Base-by-base conservation (phyloP, 2,113 vertebrate species). In the Tetraodon nigroviridis region DNA sequence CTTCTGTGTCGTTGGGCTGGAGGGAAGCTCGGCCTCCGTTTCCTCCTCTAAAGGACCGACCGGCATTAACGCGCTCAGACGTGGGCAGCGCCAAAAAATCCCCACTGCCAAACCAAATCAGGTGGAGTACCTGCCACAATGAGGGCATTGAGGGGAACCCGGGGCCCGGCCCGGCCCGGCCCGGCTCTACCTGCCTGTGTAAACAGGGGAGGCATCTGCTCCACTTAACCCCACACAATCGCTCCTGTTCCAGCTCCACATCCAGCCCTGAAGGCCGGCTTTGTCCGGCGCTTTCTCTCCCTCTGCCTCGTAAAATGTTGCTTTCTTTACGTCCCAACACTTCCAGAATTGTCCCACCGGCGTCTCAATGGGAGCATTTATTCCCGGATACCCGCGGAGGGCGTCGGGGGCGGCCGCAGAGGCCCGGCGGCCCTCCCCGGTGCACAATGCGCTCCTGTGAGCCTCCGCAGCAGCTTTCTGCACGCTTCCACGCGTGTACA, bases 271-370 rank as follows among this genome's bases (percentile, higher is more conserved):
- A 90, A 83, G 86, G 77, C 72, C 44, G 1, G 75, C 86, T 86
- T 86, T 90, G 85, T 89, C 73, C n/a, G n/a, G n/a, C n/a, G n/a
- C n/a, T 55, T 5, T 16, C 48, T 16, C 59, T 29, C 80, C 67
- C 73, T 51, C 76, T 58, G 60, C 46, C 66, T 55, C 71, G 76
- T 89, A 88, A 89, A 89, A 87, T 80, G 75, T 84, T 83, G 84
- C 85, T 88, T 86, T 89, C 88, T 88, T 88, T 88, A 86, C 69
- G 80, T 82, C 78, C 69, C 69, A 78, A 86, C 88, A 88, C 88
- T 83, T 84, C 71, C 77, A 87, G 85, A 83, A 89, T 86, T 83
- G 87, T 86, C 78, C 78, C 41, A 24, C 60, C 24, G 18, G 29
- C 11, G 42, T 51, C 82, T 90, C 79, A 90, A 90, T 88, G 87